Evolutionary conservation across 2,113 vertebrate genomes (phyloP).

Genomic region (Perccottus glenii): DNA sequence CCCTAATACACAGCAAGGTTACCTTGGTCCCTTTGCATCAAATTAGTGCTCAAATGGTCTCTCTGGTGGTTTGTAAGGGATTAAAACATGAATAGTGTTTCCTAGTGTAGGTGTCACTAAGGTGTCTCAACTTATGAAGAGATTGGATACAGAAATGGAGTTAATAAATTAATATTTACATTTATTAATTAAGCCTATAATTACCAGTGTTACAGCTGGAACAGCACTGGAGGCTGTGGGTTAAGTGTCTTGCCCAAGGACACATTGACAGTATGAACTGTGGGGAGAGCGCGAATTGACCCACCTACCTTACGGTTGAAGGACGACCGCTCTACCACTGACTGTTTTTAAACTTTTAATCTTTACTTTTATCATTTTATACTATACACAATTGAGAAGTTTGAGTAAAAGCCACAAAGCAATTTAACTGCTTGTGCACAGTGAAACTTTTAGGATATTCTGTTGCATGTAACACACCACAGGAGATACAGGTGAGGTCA

Average conservation of each 20-base stretch:
- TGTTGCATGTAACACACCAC: slow-evolving; percentile 31
- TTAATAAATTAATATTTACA: too few species aligned
- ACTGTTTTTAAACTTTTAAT: too few species aligned
- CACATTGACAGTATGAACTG: too few species aligned
- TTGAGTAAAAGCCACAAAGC: background rate
- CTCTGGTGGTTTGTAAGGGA: slow-evolving; percentile 34
- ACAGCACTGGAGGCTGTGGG: too few species aligned
- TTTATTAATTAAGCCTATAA: too few species aligned
- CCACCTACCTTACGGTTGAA: too few species aligned
- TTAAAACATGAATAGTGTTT: slow-evolving; percentile 19
- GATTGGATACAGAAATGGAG: background rate
- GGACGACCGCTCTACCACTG: too few species aligned
- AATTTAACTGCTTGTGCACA: background rate
- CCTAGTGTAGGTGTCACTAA: background rate
- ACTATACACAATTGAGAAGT: background rate
- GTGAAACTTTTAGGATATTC: slow-evolving; percentile 22
- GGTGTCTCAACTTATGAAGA: background rate
- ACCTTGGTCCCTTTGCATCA: slow-evolving; percentile 43
- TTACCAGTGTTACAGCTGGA: too few species aligned
- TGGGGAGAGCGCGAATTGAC: too few species aligned
- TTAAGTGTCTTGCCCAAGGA: too few species aligned
- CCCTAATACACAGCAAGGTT: background rate
- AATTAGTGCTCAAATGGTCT: slow-evolving; percentile 48
- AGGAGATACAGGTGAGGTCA: slow-evolving; percentile 29
- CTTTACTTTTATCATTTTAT: background rate